phyloP scores from a whole-genome alignment of 2,888 invertebrate species.

The Phanerotoma sp. region DNA sequence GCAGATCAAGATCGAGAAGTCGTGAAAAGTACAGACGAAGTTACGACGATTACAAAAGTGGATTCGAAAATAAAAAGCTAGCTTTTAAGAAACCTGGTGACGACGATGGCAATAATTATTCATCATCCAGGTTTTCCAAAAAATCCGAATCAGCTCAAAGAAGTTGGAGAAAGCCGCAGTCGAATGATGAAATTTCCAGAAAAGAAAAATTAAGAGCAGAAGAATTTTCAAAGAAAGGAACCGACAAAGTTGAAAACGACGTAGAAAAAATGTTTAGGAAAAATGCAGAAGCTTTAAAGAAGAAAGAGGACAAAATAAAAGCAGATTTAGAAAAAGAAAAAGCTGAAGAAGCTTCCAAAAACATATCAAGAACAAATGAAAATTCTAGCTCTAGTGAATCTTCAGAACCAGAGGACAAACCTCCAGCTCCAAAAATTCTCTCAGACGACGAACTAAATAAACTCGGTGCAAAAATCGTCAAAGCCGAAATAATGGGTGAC shows the following conservation, averaged over 20 bases:
- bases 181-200: conserved; percentile 25
- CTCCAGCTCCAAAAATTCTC: conserved; percentile 47
- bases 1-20: conserved; percentile 35
- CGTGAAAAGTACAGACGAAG: conserved; percentile 29
- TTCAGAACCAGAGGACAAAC: conserved; percentile 23
- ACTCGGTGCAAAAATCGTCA: conserved; percentile 85
- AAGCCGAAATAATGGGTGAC: conserved; percentile 93
- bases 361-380: conserved; percentile 4
- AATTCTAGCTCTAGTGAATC: conserved; percentile 24
- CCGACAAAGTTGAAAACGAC: no score
- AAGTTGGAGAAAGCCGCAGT: conserved; percentile 42
- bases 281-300: no score
- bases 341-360: conserved; percentile 16
- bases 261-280: no score
- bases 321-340: not conserved
- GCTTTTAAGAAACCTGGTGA: conserved; percentile 44
- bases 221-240: no score
- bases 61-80: conserved; percentile 29
- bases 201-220: conserved; percentile 27
- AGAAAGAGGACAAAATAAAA: no score
- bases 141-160: conserved; percentile 28
- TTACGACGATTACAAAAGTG: conserved; percentile 26
- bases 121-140: conserved; percentile 11
- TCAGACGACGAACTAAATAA: conserved; percentile 87
- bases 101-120: conserved; percentile 34